Evolutionary conservation across 1,140 invertebrate species (phyloP).

Genomic region (Euwallacea fornicatus): DNA sequence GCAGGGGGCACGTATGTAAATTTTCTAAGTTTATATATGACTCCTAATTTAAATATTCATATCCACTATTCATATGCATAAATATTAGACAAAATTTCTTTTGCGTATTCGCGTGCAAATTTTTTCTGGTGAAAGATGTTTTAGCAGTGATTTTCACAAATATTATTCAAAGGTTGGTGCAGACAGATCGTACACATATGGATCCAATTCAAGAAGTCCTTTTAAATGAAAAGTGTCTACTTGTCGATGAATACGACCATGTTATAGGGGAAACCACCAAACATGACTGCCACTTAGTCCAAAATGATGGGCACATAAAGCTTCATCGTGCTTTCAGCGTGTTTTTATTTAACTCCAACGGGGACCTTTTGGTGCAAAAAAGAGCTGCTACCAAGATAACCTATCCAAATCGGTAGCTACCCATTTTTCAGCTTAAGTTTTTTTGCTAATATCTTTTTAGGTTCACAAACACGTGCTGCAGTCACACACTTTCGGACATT

Average conservation of each 20-base stretch:
- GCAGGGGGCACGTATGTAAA: too few relatives aligned
- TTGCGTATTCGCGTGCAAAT: too few relatives aligned
- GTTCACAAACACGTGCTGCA: conserved; percentile 96
- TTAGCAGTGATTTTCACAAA: too few relatives aligned
- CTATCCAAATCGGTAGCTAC: conserved; percentile 62
- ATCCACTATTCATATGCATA: too few relatives aligned
- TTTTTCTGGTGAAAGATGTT: too few relatives aligned
- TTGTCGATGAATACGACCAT: conserved; percentile 86
- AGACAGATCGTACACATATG: background rate
- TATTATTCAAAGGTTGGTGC: too few relatives aligned
- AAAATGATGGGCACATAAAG: conserved; percentile 63
- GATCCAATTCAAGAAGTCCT: conserved; percentile 44
- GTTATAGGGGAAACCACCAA: conserved; percentile 83
- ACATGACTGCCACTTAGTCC: conserved; percentile 84
- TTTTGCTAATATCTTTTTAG: conserved; percentile 60
- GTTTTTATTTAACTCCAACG: conserved; percentile 89
- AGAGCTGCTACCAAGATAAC: conserved; percentile 75
- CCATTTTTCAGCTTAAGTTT: too few relatives aligned
- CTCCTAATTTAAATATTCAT: too few relatives aligned
- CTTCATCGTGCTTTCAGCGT: conserved; percentile 97
- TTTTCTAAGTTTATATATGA: too few relatives aligned
- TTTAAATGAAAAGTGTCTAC: conserved; percentile 56
- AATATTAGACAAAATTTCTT: too few relatives aligned
- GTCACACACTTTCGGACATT: conserved; percentile 86
- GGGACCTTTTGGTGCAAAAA: conserved; percentile 85